phyloP scores from a whole-genome alignment of 2,888 invertebrate genomes.

The Heteropelma amictum region DNA sequence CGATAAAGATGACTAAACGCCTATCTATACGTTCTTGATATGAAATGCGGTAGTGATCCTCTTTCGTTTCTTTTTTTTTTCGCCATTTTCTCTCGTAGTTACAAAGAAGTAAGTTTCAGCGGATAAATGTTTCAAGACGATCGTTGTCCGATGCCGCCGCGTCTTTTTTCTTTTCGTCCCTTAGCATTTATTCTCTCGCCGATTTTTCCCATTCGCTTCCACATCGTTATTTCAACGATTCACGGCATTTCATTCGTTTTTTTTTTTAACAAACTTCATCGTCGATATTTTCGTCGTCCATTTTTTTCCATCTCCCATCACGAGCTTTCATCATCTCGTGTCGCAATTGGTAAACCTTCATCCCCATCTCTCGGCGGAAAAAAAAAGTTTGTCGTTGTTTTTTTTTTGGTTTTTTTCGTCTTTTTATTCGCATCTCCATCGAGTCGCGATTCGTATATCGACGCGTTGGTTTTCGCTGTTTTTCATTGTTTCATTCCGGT shows the following conservation, averaged over 20 bases:
- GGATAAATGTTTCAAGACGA: conserved; percentile 35
- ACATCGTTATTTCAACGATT: background rate
- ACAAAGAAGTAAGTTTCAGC: conserved; percentile 37
- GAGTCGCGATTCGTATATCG: background rate
- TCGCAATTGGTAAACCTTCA: too few species aligned
- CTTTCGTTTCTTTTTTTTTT: background rate
- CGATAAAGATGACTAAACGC: conserved; percentile 47
- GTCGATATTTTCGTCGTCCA: background rate
- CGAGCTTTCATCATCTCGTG: too few species aligned
- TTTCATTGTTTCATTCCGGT: conserved; percentile 19
- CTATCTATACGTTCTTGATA: conserved; percentile 53
- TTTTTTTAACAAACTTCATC: too few species aligned
- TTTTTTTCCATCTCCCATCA: background rate
- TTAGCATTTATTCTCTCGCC: background rate
- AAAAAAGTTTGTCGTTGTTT: too few species aligned
- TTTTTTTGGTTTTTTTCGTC: background rate
- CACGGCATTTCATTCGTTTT: background rate
- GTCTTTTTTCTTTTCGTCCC: background rate
- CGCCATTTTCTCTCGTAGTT: background rate
- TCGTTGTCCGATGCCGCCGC: conserved; percentile 40
- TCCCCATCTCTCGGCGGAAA: too few species aligned
- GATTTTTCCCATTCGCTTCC: background rate
- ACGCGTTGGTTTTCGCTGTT: background rate
- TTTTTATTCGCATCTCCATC: background rate
- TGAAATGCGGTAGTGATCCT: conserved; percentile 50